These are phyloP conservation scores for Bembecia ichneumoniformis DNA, from an alignment of 2,888 invertebrate species.

Conservation along the genomic window DNA sequence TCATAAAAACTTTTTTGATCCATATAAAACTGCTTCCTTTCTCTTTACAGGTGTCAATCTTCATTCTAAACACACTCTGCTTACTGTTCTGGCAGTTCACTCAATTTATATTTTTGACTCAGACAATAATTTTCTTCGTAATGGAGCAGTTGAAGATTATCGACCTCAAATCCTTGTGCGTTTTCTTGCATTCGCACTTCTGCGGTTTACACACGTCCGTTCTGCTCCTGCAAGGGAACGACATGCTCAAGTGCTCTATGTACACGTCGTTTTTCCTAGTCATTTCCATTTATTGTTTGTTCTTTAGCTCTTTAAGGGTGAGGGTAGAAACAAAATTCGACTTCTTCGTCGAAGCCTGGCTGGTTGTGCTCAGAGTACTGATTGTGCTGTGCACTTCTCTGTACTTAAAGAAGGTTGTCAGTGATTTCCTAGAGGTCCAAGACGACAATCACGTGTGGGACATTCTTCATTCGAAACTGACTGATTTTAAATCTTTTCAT, in stretches of 20 bases:
- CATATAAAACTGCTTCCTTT: neutral
- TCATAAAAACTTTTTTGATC: no score
- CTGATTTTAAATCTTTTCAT: slow-evolving; percentile 79
- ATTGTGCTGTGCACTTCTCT: slow-evolving; percentile 32
- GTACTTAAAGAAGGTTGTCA: slow-evolving; percentile 50
- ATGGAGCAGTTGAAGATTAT: slow-evolving; percentile 75
- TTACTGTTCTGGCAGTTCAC: slow-evolving; percentile 85
- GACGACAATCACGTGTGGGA: slow-evolving; percentile 81
- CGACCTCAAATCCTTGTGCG: slow-evolving; percentile 42
- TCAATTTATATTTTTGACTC: slow-evolving; percentile 85
- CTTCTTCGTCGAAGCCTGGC: slow-evolving; percentile 34
- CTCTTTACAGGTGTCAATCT: slow-evolving; percentile 47
- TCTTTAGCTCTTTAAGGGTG: slow-evolving; percentile 43
- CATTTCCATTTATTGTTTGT: slow-evolving; percentile 41
- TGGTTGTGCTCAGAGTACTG: slow-evolving; percentile 31
- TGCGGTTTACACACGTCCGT: slow-evolving; percentile 54
- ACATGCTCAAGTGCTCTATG: slow-evolving; percentile 62
- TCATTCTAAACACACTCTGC: slow-evolving; percentile 55
- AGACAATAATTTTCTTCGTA: slow-evolving; percentile 79
- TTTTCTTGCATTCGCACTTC: slow-evolving; percentile 54
- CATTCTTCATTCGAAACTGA: slow-evolving; percentile 79
- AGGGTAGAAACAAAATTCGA: slow-evolving; percentile 38
- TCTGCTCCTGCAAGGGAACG: slow-evolving; percentile 52
- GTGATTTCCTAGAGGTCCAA: slow-evolving; percentile 40
- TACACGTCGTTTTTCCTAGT: slow-evolving; percentile 59